phyloP scores from a whole-genome alignment of 2,888 invertebrate species.

The Meloe dianella region DNA sequence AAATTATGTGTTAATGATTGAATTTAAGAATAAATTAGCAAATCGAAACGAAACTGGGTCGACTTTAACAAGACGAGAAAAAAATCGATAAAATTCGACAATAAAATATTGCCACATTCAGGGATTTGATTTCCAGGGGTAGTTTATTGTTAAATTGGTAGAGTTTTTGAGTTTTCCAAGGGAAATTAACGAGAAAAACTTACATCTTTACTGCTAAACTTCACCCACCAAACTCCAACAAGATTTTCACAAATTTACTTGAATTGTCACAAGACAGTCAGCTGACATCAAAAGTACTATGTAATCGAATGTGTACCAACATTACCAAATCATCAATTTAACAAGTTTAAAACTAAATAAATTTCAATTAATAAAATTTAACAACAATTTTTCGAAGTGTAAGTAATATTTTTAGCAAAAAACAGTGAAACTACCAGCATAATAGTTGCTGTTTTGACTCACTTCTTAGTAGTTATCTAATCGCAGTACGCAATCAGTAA shows the following conservation, averaged over 20 bases:
- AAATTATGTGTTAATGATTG: too few relatives aligned
- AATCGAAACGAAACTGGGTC: too few relatives aligned
- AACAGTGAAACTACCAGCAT: too few relatives aligned
- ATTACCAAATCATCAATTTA: too few relatives aligned
- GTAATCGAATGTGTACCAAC: constrained; percentile 18
- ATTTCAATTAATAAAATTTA: too few relatives aligned
- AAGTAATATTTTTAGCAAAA: too few relatives aligned
- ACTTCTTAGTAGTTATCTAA: not conserved
- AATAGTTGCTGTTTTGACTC: not conserved
- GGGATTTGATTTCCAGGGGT: not conserved
- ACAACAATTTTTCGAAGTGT: too few relatives aligned
- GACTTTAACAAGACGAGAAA: too few relatives aligned
- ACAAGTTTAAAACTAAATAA: too few relatives aligned
- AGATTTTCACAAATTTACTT: constrained; percentile 37
- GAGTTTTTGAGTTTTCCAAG: not conserved
- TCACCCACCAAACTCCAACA: constrained; percentile 51
- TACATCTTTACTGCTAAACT: constrained; percentile 46
- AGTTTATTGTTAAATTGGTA: not conserved
- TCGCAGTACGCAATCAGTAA: not conserved
- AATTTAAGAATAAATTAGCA: too few relatives aligned
- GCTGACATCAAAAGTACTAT: constrained; percentile 47
- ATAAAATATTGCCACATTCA: not conserved
- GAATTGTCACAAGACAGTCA: constrained; percentile 57
- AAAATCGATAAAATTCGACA: constrained; percentile 11
- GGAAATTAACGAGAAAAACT: constrained; percentile 34